These are phyloP conservation scores for Chrysochloris asiatica DNA, from an alignment of 2,113 vertebrate species.

Conservation along the genomic window DNA sequence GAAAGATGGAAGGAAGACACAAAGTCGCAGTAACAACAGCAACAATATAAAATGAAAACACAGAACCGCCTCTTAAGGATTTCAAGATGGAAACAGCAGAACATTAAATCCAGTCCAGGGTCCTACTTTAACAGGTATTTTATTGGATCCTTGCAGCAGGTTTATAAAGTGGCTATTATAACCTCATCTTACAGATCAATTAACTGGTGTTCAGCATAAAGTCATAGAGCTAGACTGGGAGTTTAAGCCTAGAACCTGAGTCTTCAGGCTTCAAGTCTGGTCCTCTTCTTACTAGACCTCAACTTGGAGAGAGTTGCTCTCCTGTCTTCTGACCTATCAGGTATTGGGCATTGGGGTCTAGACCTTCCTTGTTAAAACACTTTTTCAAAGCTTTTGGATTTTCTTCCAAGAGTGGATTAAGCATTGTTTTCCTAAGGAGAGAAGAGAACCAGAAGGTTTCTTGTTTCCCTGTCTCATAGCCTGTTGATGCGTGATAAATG, in stretches of 20 bases:
- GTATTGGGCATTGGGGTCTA: neutral
- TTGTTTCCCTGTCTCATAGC: slow-evolving; percentile 13
- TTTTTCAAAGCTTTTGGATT: neutral
- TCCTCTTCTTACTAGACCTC: neutral
- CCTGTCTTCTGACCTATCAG: neutral
- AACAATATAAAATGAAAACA: no score
- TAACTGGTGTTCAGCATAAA: neutral
- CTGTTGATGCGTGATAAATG: slow-evolving; percentile 62
- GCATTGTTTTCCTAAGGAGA: neutral
- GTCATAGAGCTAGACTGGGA: neutral
- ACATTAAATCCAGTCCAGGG: neutral
- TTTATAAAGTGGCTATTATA: neutral
- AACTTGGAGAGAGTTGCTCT: neutral
- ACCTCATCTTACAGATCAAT: slow-evolving; percentile 10
- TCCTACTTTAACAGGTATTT: neutral
- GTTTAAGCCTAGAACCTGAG: neutral
- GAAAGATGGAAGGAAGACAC: no score
- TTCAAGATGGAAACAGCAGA: neutral
- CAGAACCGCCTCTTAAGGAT: no score
- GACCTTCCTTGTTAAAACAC: slow-evolving; percentile 22
- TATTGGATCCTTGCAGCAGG: neutral
- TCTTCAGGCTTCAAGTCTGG: neutral
- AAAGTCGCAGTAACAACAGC: no score
- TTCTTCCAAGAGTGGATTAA: slow-evolving; percentile 14
- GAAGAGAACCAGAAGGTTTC: slow-evolving; percentile 9